Conservation (phyloP, 2,888 invertebrate species). For the Coelinius sp. region DNA sequence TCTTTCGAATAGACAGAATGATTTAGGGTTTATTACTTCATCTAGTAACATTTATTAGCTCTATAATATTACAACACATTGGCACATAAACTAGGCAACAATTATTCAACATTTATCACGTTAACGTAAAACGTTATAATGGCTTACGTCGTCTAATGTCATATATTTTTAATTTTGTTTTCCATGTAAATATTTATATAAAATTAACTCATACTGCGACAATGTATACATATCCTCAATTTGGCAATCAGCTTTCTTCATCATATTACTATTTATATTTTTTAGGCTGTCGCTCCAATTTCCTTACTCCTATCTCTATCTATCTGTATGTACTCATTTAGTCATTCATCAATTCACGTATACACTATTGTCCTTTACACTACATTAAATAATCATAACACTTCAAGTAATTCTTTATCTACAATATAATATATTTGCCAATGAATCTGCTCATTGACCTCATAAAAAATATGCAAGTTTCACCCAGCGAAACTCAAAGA, state of each 20-base stretch:
- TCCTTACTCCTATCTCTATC: constrained; percentile 12
- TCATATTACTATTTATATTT: constrained; percentile 53
- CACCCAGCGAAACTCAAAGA: constrained; percentile 12
- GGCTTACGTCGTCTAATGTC: constrained; percentile 53
- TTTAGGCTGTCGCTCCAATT: constrained; percentile 32
- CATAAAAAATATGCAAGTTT: constrained; percentile 26
- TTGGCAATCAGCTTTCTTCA: constrained; percentile 44
- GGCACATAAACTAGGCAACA: constrained; percentile 67
- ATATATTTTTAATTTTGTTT: constrained; percentile 37
- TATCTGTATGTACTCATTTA: constrained; percentile 4
- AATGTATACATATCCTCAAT: constrained; percentile 49
- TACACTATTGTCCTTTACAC: constrained; percentile 21
- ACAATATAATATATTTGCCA: background rate
- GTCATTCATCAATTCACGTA: constrained; percentile 17
- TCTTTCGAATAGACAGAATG: no score
- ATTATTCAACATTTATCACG: constrained; percentile 65
- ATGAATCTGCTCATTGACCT: background rate
- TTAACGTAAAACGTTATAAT: constrained; percentile 56
- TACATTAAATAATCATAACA: background rate
- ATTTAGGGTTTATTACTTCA: background rate
- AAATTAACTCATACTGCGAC: constrained; percentile 56
- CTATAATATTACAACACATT: constrained; percentile 61
- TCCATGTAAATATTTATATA: constrained; percentile 57
- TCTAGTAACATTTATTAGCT: constrained; percentile 63
- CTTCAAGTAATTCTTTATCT: background rate